Percentiles rank a stretch among this genome's conserved stretches.
Evolutionary conservation across 2,113 vertebrate species (phyloP).

Genomic region (Procapra przewalskii): DNA sequence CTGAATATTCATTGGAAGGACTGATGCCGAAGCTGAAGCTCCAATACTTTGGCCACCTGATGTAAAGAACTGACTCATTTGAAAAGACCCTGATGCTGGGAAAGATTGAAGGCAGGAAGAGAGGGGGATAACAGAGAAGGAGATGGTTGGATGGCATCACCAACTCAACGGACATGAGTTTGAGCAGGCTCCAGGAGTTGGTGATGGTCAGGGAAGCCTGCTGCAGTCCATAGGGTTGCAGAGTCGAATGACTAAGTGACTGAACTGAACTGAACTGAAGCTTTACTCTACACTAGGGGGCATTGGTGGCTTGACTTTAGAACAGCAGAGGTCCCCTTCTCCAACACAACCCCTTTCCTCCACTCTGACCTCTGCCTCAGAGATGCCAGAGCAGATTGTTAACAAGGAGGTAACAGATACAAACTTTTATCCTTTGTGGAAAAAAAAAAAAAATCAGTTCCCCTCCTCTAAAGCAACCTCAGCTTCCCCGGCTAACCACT

Average conservation of each 20-base stretch:
- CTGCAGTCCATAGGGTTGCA: not conserved
- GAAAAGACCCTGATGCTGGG: not conserved
- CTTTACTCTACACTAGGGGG: not conserved
- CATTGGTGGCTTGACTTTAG: not conserved
- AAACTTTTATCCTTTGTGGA: not conserved
- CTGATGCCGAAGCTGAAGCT: not conserved
- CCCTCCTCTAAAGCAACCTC: not conserved
- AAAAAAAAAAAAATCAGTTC: not conserved
- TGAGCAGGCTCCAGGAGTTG: not conserved
- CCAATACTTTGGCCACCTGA: not conserved
- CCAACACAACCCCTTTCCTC: not conserved
- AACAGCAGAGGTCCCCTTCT: not conserved
- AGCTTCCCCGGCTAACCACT: not conserved
- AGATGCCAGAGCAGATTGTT: not conserved
- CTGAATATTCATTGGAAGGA: not conserved
- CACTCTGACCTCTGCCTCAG: not conserved
- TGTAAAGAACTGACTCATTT: not conserved
- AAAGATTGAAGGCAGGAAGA: not conserved
- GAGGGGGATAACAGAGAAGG: not conserved
- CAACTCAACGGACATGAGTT: not conserved
- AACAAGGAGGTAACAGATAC: not conserved
- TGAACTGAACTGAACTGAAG: not conserved
- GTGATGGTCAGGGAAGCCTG: not conserved
- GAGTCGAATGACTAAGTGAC: not conserved
- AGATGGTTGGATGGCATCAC: not conserved